Evolutionary conservation across 2,888 invertebrate genomes (phyloP).

Genomic region (Diachrysia chrysitis): DNA sequence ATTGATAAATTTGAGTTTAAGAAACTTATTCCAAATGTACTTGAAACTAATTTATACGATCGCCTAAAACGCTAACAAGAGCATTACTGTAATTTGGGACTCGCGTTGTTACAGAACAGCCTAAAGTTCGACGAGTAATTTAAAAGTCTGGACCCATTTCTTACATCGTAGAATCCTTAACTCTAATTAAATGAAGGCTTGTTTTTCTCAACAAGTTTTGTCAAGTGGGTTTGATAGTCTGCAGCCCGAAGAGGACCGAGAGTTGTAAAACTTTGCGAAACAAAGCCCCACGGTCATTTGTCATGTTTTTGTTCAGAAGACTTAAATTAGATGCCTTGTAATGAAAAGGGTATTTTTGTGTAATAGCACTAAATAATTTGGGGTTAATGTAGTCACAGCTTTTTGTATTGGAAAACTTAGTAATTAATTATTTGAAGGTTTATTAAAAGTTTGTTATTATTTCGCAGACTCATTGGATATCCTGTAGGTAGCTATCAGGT

Average conservation of each 20-base stretch:
- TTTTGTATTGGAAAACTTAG: slow-evolving; percentile 56
- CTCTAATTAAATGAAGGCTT: slow-evolving; percentile 59
- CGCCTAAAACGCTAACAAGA: slow-evolving; percentile 20
- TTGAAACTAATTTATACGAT: slow-evolving; percentile 25
- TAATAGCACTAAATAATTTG: slow-evolving; percentile 61
- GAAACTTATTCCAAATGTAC: slow-evolving; percentile 1
- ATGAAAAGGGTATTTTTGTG: slow-evolving; percentile 62
- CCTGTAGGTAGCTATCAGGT: slow-evolving; percentile 36
- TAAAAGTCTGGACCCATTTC: slow-evolving; percentile 46
- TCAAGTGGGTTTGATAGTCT: slow-evolving; percentile 58
- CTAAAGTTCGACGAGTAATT: slow-evolving; percentile 42
- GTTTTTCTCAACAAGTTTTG: slow-evolving; percentile 59
- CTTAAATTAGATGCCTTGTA: slow-evolving; percentile 60
- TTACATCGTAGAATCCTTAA: slow-evolving; percentile 53
- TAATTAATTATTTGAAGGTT: slow-evolving; percentile 62
- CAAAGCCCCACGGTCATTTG: slow-evolving; percentile 58
- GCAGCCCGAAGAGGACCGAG: slow-evolving; percentile 45
- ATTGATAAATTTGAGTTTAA: neutral
- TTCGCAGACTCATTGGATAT: slow-evolving; percentile 53
- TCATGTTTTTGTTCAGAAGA: slow-evolving; percentile 61
- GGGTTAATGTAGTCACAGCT: slow-evolving; percentile 59
- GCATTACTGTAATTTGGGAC: slow-evolving; percentile 40
- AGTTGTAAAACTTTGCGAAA: slow-evolving; percentile 56
- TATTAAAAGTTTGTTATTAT: slow-evolving; percentile 54
- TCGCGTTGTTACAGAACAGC: slow-evolving; percentile 28